Evolutionary conservation across 23 tunicate genomes (phyloP), one percentile per base, ranked within the genome.

Genomic region (Ascidia mentula): DNA sequence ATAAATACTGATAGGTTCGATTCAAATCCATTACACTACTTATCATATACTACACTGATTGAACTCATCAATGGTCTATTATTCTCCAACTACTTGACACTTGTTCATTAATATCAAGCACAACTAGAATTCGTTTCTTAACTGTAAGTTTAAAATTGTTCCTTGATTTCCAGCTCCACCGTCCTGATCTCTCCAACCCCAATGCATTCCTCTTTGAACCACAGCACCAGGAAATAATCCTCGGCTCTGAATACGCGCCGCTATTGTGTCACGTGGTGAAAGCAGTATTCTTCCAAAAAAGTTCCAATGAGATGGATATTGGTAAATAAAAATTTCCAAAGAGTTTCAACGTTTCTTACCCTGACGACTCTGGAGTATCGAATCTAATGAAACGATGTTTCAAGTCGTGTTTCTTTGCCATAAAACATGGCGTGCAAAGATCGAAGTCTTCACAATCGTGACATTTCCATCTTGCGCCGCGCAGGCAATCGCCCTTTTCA

Each of bases 171-270:
- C 77, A 15, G 28, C 38, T 7, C 85, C 85, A 36, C 85, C 85
- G 40, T 81, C 85, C 42, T 81, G 85, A 12, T 81, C 59, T 0
- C 60, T 36, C 85, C 85, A 81, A 12, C 72, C 60, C 85, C 85
- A 81, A 38, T 81, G 77, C 32, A 33, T 38, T 22, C 85, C 85
- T 38, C 85, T 37, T 6, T 69, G 61, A 7, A 81, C 85, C 0
- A 32, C 72, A 8, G 85, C 85, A 37, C 85, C 85, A 6, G 76
- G 77, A 24, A 81, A 81, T 15, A 81, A 36, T 0, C 85, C 85
- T 12, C 22, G n/a, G 45, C 77, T 76, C 32, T 72, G 85, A 5
- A 53, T 53, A 28, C 65, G 65, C 22, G 7, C 7, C 1, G 65
- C 4, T 53, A 28, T 28, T 3, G 4, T 6, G 65, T 53, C 65